Base-by-base conservation (phyloP, 1,140 invertebrate species). In the Saccostrea echinata region DNA sequence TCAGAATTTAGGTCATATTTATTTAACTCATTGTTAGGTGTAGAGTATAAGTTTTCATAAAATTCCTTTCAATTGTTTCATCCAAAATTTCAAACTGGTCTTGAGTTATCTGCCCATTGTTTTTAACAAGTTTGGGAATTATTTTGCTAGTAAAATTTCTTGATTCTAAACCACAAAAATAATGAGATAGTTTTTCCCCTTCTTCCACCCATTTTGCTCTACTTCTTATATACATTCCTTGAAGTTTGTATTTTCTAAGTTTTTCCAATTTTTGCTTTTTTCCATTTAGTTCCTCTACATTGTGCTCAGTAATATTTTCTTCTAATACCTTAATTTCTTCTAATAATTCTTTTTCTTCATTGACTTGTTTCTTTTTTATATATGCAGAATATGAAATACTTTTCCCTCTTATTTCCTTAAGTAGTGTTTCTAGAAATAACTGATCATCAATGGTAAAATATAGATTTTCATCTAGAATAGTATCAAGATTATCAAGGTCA, bases 41-140 rank as follows among this genome's bases (percentile, higher is more conserved):
- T 18, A 35, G 13, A 18, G 33, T 76, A 76, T 35, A 76, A n/a
- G 6, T n/a, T n/a, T 76, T 76, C n/a, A 76, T n/a, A n/a, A 76
- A 76, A 76, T n/a, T n/a, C 3, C n/a, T 76, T n/a, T n/a, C n/a
- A n/a, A n/a, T 76, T 76, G 68, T 76, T 76, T 76, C 68, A 35
- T 18, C n/a, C 8, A 27, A 76, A 76, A 43, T 76, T 76, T 12
- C 18, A 24, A 18, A 30, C n/a, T 35, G 68, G 12, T 76, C n/a
- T 12, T 76, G 12, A 18, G 11, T 76, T 30, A 12, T 76, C 13
- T 76, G 2, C 1, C 33, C 24, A 76, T 76, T 27, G n/a, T 76
- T 12, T 24, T n/a, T 18, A 11, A 18, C 68, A 18, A 76, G 33
- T 76, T 55, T 55, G 2, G 35, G 35, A 43, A 43, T 43, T 43